Evolutionary conservation across 2,888 invertebrate species (phyloP).

Genomic region (Acrobasis suavella): DNA sequence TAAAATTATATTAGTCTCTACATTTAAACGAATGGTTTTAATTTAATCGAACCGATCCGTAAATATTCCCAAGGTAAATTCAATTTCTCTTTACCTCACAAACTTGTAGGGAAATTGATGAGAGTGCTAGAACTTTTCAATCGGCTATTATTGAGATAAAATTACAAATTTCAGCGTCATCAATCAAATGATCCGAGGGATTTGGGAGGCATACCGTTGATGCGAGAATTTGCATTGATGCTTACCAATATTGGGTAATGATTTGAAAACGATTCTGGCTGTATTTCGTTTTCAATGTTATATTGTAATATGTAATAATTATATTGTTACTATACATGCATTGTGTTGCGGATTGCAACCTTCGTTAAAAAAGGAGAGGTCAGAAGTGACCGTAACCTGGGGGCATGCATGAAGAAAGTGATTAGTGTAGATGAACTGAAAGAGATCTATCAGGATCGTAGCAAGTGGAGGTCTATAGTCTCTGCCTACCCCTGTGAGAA

Average conservation of each 20-base stretch:
- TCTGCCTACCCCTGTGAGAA: too few species aligned
- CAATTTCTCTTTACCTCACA: constrained; percentile 2
- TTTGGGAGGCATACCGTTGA: constrained; percentile 40
- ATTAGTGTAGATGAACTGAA: too few species aligned
- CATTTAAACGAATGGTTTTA: not conserved
- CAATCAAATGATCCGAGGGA: constrained; percentile 47
- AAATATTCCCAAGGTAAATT: not conserved
- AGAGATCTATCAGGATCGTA: too few species aligned
- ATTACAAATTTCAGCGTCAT: constrained; percentile 57
- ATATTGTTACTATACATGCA: too few species aligned
- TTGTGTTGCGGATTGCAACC: too few species aligned
- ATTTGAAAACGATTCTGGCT: constrained; percentile 33
- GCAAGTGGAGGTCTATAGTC: too few species aligned
- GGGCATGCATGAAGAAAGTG: too few species aligned
- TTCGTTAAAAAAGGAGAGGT: too few species aligned
- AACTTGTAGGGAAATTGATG: constrained; percentile 19
- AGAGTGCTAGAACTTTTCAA: constrained; percentile 36
- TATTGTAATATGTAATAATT: too few species aligned
- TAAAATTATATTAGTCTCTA: not conserved
- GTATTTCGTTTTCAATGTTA: not conserved
- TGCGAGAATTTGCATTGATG: constrained; percentile 48
- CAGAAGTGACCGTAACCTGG: too few species aligned
- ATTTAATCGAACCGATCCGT: not conserved
- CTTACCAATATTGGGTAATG: constrained; percentile 43
- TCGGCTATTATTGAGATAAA: constrained; percentile 49